phyloP scores from a whole-genome alignment of 2,113 vertebrate species.

The Dipodomys spectabilis region DNA sequence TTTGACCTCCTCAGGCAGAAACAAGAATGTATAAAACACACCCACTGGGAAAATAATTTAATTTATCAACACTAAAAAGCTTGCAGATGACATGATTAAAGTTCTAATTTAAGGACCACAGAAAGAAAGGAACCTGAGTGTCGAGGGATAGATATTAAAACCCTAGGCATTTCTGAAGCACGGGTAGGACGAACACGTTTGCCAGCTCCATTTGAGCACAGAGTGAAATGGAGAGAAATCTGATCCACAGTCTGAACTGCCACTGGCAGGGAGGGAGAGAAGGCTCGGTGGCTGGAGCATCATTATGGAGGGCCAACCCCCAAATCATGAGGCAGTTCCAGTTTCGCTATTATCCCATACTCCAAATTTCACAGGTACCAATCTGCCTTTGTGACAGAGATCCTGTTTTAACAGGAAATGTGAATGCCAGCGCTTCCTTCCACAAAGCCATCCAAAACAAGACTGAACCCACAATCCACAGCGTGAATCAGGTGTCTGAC shows the following conservation, averaged over 20 bases:
- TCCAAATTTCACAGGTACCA: not conserved
- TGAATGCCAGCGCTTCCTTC: constrained; percentile 2
- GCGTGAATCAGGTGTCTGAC: not conserved
- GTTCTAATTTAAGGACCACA: not conserved
- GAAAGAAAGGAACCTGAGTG: constrained; percentile 15
- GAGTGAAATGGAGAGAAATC: constrained; percentile 67
- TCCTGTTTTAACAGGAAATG: constrained; percentile 42
- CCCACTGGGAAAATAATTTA: not conserved
- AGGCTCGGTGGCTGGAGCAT: not conserved
- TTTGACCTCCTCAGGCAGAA: not conserved
- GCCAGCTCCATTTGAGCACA: constrained; percentile 42
- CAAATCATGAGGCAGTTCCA: not conserved
- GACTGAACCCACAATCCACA: not conserved
- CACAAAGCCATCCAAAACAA: constrained; percentile 3
- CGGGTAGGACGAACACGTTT: constrained; percentile 64
- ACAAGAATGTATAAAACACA: not conserved
- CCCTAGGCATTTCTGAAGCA: constrained; percentile 56
- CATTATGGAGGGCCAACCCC: constrained; percentile 40
- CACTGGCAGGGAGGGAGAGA: not conserved
- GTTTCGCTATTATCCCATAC: not conserved
- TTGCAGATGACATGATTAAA: constrained; percentile 34
- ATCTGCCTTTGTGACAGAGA: constrained; percentile 43
- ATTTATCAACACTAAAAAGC: constrained; percentile 47
- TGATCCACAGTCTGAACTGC: constrained; percentile 17
- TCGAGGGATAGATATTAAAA: constrained; percentile 7